These are phyloP conservation scores for Phragmatobia fuliginosa DNA, from an alignment of 2,888 invertebrate genomes.

Conservation along the genomic window DNA sequence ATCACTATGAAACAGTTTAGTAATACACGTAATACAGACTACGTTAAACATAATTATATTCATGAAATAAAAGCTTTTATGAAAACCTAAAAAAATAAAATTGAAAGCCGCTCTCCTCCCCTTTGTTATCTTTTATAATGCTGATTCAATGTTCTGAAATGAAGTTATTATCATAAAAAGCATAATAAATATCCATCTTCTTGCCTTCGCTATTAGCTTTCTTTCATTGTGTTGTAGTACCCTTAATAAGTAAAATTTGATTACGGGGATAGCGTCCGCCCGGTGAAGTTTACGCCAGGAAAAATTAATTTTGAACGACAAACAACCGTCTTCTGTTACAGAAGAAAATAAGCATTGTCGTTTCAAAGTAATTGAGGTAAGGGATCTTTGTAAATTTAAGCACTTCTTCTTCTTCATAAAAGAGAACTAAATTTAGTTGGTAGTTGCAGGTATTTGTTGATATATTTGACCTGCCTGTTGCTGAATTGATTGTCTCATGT, in stretches of 20 bases:
- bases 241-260: slow-evolving; percentile 31
- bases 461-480: too few species aligned
- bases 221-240: slow-evolving; percentile 18
- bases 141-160: slow-evolving; percentile 13
- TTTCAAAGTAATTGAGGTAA: slow-evolving; percentile 29
- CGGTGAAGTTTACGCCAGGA: slow-evolving; percentile 27
- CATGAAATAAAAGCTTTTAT: background rate
- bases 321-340: slow-evolving; percentile 21
- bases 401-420: background rate
- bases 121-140: slow-evolving; percentile 2
- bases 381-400: background rate
- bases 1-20: too few species aligned
- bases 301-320: slow-evolving; percentile 39
- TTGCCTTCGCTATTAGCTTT: slow-evolving; percentile 18
- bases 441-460: too few species aligned
- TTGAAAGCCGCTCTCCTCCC: background rate
- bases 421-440: too few species aligned
- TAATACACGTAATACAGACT: background rate
- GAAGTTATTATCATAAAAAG: slow-evolving; percentile 21
- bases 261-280: slow-evolving; percentile 30
- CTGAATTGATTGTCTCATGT: too few species aligned
- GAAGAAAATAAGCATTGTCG: slow-evolving; percentile 18
- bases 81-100: background rate
- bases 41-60: background rate
- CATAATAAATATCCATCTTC: slow-evolving; percentile 21